phyloP scores from a whole-genome alignment of 2,888 invertebrate genomes.

The Alentia gelatinosa region DNA sequence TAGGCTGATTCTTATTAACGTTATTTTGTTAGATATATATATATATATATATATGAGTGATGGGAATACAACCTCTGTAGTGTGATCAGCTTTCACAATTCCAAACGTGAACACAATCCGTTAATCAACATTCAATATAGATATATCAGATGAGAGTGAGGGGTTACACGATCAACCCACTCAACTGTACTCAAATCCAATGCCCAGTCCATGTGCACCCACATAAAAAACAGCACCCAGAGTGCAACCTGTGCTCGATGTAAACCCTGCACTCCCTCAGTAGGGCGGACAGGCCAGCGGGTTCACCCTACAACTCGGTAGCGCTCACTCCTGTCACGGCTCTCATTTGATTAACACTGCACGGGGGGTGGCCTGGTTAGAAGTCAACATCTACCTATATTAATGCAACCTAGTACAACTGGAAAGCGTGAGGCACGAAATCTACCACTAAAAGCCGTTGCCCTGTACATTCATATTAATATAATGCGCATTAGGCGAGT shows the following conservation, averaged over 20 bases:
- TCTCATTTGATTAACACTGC: not conserved
- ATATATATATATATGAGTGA: no score
- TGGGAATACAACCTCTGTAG: no score
- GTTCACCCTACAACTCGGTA: no score
- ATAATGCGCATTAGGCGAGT: no score
- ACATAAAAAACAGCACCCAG: not conserved
- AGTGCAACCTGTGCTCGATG: not conserved
- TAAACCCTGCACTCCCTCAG: not conserved
- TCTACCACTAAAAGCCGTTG: not conserved
- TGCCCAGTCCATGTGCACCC: conserved; percentile 17
- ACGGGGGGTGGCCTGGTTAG: not conserved
- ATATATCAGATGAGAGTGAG: not conserved
- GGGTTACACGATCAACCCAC: not conserved
- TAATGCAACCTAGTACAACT: conserved; percentile 10
- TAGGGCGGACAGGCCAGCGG: no score
- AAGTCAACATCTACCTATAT: not conserved
- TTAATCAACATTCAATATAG: no score
- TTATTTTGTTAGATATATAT: no score
- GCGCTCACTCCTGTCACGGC: not conserved
- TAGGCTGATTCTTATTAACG: no score
- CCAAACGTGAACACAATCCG: no score
- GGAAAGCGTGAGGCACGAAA: not conserved
- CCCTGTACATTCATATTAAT: no score
- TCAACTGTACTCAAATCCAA: no score
- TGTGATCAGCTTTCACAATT: no score